Evolutionary conservation across 2,113 vertebrate species (phyloP), one percentile per base, ranked within the genome.

Genomic region (Elephantulus edwardii): DNA sequence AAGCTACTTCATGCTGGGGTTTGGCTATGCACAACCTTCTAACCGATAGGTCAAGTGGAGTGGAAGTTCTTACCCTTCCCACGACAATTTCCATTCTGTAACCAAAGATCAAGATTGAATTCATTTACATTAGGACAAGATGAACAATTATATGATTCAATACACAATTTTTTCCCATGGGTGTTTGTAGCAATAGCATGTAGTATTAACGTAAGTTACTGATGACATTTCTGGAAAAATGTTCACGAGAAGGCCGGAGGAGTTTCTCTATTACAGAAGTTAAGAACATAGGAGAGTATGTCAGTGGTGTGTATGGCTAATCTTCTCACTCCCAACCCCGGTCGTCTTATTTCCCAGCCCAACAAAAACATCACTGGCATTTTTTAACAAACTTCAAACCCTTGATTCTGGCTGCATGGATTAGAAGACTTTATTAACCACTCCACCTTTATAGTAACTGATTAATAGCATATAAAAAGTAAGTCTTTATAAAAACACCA

Each of bases 381-480:
- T 88, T 95, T 71, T 83, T 40, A 33, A 87, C 72, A 64, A 93
- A 71, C 38, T 52, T 3, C 40, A 38, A 64, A 62, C 62, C 83
- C 76, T 72, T 7, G 8, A n/a, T 86, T 78, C 77, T 90, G 58
- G 87, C 52, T 76, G 4, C 46, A 26, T 20, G 68, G 66, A 83
- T 91, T 72, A 58, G 52, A 91, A 79, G 66, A 48, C 38, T 71
- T 62, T 86, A 88, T 92, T 83, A 95, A 77, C n/a, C n/a, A 68
- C 42, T 86, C 88, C 80, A 52, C 26, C 50, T 93, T 90, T 86
- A 91, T 48, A 81, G 66, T 52, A 85, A 85, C 88, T 76, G 85
- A 91, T 92, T 93, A 94, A 90, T 48, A 26, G 58, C 52, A 44
- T 42, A 80, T 86, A 92, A 93, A 96, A 92, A 83, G 74, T 48